phyloP scores from a whole-genome alignment of 30 jellyfish, hydroid and myxozoan species.

The Turritopsis rubra region DNA sequence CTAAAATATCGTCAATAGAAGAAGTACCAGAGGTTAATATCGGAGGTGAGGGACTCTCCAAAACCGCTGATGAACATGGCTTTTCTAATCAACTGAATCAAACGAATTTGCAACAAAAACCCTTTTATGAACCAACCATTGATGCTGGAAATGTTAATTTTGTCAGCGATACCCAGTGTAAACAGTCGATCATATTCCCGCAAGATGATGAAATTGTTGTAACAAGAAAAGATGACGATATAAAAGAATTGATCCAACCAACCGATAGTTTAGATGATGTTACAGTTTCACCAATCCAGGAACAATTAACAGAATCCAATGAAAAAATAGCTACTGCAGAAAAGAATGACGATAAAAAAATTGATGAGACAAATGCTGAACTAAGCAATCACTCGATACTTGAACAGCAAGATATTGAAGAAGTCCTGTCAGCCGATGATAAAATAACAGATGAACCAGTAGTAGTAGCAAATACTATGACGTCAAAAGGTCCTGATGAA shows the following conservation, averaged over 20 bases:
- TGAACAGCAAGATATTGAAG: not conserved
- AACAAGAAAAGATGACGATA: not conserved
- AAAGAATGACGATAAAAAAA: not conserved
- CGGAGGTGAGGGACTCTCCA: too few species aligned
- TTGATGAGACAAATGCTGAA: not conserved
- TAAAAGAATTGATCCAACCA: not conserved
- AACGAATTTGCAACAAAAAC: not conserved
- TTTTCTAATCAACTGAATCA: not conserved
- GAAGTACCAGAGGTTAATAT: not conserved
- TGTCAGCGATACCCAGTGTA: not conserved
- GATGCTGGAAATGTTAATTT: not conserved
- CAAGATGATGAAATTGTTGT: not conserved
- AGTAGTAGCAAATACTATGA: not conserved
- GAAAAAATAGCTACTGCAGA: not conserved
- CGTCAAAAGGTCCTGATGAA: not conserved
- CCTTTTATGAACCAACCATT: slow-evolving; percentile 33
- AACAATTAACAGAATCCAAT: not conserved
- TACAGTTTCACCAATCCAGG: not conserved
- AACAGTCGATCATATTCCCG: not conserved
- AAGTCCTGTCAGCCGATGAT: not conserved
- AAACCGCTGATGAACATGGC: not conserved
- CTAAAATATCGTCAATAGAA: not conserved
- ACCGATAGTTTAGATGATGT: not conserved
- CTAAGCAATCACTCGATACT: not conserved
- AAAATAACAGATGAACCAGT: not conserved